Evolutionary conservation across 2,113 vertebrate species (phyloP), one percentile per base, ranked within the genome.

Genomic region (Epinephelus fuscoguttatus): DNA sequence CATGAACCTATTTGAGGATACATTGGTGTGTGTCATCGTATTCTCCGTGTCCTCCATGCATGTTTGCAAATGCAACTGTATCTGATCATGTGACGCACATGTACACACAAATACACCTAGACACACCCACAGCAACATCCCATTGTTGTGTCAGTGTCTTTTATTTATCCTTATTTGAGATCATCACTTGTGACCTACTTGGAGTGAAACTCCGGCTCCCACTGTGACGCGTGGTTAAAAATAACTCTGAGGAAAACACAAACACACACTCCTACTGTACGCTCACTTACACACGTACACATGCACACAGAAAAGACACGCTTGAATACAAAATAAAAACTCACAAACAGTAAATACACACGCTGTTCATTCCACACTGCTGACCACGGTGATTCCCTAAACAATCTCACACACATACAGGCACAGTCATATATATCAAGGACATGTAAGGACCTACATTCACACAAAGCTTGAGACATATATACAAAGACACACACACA

Each of bases 181-280:
- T 84, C 82, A 88, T 88, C 80, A 81, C 82, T 89, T 85, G 84
- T 88, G 91, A 93, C 92, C 92, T 93, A 93, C 78, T 93, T 93
- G 90, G 75, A 92, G 78, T 86, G 76, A 90, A 90, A 91, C 79
- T 90, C 77, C 8, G 23, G 72, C 75, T 91, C 75, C 75, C 81
- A 53, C 75, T 89, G 87, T 85, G 89, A 87, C 67, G 72, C 67
- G 13, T 6, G 8, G 82, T 84, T 92, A 91, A 90, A 92, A 92
- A 93, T 92, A 92, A 84, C 86, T 78, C 63, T 15, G 81, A 79
- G 62, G 53, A 79, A 73, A 60, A 84, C 52, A 87, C 0, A 53
- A 42, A 81, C 64, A 18, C 74, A 75, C 80, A 40, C 70, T 23
- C 6, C 45, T 49, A 78, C 75, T 84, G 85, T 81, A 83, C 9